Base-by-base conservation (phyloP, 1,140 invertebrate species). In the Trichomalopsis sarcophagae region DNA sequence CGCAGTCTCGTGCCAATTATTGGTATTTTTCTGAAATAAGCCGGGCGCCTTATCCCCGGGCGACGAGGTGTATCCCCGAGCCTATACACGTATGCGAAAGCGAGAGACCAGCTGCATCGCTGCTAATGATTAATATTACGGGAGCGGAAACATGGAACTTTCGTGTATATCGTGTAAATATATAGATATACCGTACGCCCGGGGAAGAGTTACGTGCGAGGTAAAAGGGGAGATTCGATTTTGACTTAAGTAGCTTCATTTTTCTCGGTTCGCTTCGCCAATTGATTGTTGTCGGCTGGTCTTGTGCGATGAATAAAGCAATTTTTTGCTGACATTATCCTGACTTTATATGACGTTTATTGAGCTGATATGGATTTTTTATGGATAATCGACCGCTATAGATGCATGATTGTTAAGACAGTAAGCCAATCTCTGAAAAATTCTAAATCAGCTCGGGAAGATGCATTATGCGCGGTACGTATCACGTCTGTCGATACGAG, bases 1-100 rank as follows among this genome's bases (percentile, higher is more conserved):
- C 17, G 21, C 87, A 90, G 89, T 90, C 91, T 90, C 89, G 87
- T 86, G 89, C 89, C 91, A 91, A 92, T 91, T 92, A 91, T 92
- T 90, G 90, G 89, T 87, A 90, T 91, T 91, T 91, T 87, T 86
- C 79, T 75, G 69, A 85, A 88, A 89, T 66, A 66, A 81, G 66
- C 82, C 36, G 66, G 23, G 21, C 40, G 40, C 6, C 68, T 74
- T 80, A 80, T 74, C 81, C 83, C 69, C 69, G 3, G 83, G 44
- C 76, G 44, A 44, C 78, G n/a, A 76, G 75, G 55, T 62, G 55
- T 17, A 62, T 62, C 82, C 23, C 82, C 23, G n/a, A 68, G 77
- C 27, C 82, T 73, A 62, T 66, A n/a, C 21, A 40, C 33, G 30
- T 78, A 78, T 44, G 82, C 75, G 81, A 86, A 76, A 82, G 36